These are phyloP conservation scores for Capitella teleta DNA, from an alignment of 1,140 invertebrate genomes.

Conservation along the genomic window DNA sequence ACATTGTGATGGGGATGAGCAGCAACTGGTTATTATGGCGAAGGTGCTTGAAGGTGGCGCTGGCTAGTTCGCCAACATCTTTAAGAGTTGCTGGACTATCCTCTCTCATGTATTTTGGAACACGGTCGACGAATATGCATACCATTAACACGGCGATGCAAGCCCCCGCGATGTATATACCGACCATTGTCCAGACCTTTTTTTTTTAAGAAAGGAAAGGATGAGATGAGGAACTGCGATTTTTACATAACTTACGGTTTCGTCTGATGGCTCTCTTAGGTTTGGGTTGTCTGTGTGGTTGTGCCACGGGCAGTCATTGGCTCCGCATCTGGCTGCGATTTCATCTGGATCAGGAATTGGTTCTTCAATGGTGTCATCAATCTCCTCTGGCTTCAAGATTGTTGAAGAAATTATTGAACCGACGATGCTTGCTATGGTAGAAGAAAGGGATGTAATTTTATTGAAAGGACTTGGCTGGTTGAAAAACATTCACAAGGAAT, in stretches of 20 bases:
- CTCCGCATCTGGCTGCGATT: too few species aligned
- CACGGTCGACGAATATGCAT: slow-evolving; percentile 69
- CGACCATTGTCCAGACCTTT: slow-evolving; percentile 56
- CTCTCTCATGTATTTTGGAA: slow-evolving; percentile 18
- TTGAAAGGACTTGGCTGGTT: neutral
- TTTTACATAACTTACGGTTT: neutral
- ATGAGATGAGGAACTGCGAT: too few species aligned
- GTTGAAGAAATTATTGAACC: slow-evolving; percentile 7
- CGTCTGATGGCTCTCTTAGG: neutral
- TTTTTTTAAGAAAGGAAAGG: neutral
- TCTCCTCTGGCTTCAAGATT: neutral
- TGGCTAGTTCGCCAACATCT: slow-evolving; percentile 51
- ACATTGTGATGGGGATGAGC: slow-evolving; percentile 87
- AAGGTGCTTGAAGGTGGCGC: slow-evolving; percentile 73
- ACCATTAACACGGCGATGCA: slow-evolving; percentile 73
- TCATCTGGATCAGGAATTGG: neutral
- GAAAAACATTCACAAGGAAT: neutral
- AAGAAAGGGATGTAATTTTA: neutral
- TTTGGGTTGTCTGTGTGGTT: slow-evolving; percentile 12
- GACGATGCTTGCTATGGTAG: slow-evolving; percentile 5
- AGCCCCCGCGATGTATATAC: slow-evolving; percentile 78
- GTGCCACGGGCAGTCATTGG: slow-evolving; percentile 11
- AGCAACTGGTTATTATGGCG: slow-evolving; percentile 57
- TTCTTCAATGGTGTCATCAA: neutral
- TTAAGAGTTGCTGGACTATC: slow-evolving; percentile 13